phyloP scores from a whole-genome alignment of 2,888 invertebrate genomes.

The Drosophila prolongata region DNA sequence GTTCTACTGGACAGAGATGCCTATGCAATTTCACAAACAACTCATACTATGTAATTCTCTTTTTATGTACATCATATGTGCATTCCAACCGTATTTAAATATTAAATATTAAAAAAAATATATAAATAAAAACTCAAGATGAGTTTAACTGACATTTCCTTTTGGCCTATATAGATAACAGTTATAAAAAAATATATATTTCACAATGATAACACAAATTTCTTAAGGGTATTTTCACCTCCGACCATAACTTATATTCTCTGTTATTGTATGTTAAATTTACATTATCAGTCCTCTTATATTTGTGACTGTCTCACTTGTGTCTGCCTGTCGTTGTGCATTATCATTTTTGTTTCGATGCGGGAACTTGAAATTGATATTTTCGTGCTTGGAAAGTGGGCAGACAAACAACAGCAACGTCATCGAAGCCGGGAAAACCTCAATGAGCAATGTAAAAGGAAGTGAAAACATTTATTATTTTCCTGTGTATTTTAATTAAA shows the following conservation, averaged over 20 bases:
- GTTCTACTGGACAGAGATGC: slow-evolving; percentile 25
- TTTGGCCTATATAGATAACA: not conserved
- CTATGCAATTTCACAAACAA: slow-evolving; percentile 17
- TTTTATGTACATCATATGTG: too few relatives aligned
- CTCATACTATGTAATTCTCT: not conserved
- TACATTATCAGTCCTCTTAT: slow-evolving; percentile 55
- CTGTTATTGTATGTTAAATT: slow-evolving; percentile 21
- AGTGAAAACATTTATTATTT: slow-evolving; percentile 20
- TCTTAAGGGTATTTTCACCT: not conserved
- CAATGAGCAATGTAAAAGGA: slow-evolving; percentile 3
- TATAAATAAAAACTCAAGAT: too few relatives aligned
- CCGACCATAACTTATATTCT: not conserved
- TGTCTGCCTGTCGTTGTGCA: slow-evolving; percentile 13
- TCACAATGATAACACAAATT: not conserved
- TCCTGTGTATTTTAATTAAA: slow-evolving; percentile 9
- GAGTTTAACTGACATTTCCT: too few relatives aligned
- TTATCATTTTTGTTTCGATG: slow-evolving; percentile 54
- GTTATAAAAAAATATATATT: not conserved
- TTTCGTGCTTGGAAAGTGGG: slow-evolving; percentile 15
- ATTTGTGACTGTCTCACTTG: slow-evolving; percentile 10
- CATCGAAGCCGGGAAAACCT: slow-evolving; percentile 10
- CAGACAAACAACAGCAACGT: slow-evolving; percentile 3
- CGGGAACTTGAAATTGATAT: slow-evolving; percentile 35
- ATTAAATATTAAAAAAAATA: too few relatives aligned
- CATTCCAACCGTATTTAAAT: too few relatives aligned